Evolutionary conservation across 2,888 invertebrate genomes (phyloP).

Genomic region (Thecophora atra): DNA sequence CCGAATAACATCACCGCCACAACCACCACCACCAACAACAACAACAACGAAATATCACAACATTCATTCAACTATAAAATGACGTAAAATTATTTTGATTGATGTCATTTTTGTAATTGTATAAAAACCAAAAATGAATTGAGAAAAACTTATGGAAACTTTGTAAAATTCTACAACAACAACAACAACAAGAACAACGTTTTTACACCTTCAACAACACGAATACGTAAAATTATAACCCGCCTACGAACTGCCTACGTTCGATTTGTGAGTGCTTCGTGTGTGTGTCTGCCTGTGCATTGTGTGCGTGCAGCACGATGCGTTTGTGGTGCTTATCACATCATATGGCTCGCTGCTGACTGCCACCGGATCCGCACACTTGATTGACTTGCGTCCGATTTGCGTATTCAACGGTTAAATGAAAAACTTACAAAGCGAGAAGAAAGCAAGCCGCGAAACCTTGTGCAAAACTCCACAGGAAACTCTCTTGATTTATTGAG

Average conservation of each 20-base stretch:
- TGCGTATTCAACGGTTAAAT: slow-evolving; percentile 43
- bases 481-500: slow-evolving; percentile 34
- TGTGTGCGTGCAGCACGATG: background rate
- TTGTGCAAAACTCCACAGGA: background rate
- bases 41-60: slow-evolving; percentile 32
- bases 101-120: slow-evolving; percentile 15
- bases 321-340: background rate
- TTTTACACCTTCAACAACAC: background rate
- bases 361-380: slow-evolving; percentile 29
- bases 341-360: slow-evolving; percentile 27
- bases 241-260: background rate
- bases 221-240: background rate
- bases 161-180: slow-evolving; percentile 10
- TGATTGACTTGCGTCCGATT: slow-evolving; percentile 45
- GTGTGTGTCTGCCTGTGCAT: slow-evolving; percentile 6
- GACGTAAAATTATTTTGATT: slow-evolving; percentile 12
- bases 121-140: slow-evolving; percentile 15
- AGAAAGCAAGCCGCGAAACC: background rate
- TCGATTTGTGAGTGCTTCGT: background rate
- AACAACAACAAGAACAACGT: background rate
- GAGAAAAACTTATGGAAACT: slow-evolving; percentile 32
- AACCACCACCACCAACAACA: slow-evolving; percentile 38
- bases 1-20: slow-evolving; percentile 25
- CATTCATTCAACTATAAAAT: slow-evolving; percentile 15
- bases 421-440: background rate